A percentile compares a stretch with the other conserved stretches of the same genome.
Evolutionary conservation across 2,113 vertebrate species (phyloP).

Genomic region (Sturnira hondurensis): DNA sequence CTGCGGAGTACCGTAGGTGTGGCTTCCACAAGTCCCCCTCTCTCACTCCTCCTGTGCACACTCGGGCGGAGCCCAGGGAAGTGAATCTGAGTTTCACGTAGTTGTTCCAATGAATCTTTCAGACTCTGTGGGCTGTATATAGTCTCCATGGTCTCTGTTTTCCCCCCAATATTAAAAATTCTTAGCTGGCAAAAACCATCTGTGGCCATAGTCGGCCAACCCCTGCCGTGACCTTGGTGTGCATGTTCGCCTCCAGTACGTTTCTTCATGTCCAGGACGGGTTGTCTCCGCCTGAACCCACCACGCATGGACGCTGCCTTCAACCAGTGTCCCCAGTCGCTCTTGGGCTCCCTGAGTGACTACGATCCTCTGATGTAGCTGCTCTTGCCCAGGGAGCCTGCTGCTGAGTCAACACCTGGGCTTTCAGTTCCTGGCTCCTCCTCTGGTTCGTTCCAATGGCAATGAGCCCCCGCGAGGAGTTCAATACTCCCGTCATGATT

Average conservation of each 20-base stretch:
- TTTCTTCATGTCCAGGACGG: not conserved
- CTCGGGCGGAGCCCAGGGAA: rapidly evolving
- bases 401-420: not conserved
- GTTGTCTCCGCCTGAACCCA: not conserved
- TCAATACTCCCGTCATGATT: constrained; percentile 41
- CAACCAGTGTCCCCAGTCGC: not conserved
- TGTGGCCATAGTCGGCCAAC: not conserved
- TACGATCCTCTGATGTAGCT: not conserved
- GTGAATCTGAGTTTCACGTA: not conserved
- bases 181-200: not conserved
- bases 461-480: constrained; percentile 28
- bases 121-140: not conserved
- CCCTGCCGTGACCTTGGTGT: rapidly evolving
- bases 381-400: not conserved
- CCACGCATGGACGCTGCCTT: not conserved
- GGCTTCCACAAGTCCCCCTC: not conserved
- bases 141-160: not conserved
- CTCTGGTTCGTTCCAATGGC: not conserved
- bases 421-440: not conserved
- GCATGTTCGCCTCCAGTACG: rapidly evolving
- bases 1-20: rapidly evolving
- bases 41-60: not conserved
- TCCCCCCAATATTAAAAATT: not conserved
- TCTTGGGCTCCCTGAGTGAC: not conserved
- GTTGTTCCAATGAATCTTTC: not conserved